These are phyloP conservation scores for Apis mellifera DNA, from an alignment of 1,140 invertebrate species.

Conservation along the genomic window Amel_HAv3.1 CM009932.2:9443001-9443500, in stretches of 20 bases:
- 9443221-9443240: conserved; percentile 14
- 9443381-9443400: not conserved
- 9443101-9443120: not conserved
- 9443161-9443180: conserved; percentile 41
- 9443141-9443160: not conserved
- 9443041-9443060: conserved; percentile 32
- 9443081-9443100: conserved; percentile 34
- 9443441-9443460: conserved; percentile 37
- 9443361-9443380: conserved; percentile 23
- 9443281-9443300: not conserved
- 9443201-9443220: conserved; percentile 18
- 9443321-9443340: not conserved
- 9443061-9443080: not conserved
- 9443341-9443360: not conserved
- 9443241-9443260: conserved; percentile 30
- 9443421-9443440: conserved; percentile 46
- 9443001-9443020: too few relatives aligned
- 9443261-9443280: conserved; percentile 12
- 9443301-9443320: not conserved
- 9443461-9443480: not conserved
- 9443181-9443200: conserved; percentile 26
- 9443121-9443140: not conserved
- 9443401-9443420: conserved; percentile 12
- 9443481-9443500: not conserved
- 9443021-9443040: conserved; percentile 26